phyloP scores from a whole-genome alignment of 2,113 vertebrate genomes.

The Lates calcarifer region DNA sequence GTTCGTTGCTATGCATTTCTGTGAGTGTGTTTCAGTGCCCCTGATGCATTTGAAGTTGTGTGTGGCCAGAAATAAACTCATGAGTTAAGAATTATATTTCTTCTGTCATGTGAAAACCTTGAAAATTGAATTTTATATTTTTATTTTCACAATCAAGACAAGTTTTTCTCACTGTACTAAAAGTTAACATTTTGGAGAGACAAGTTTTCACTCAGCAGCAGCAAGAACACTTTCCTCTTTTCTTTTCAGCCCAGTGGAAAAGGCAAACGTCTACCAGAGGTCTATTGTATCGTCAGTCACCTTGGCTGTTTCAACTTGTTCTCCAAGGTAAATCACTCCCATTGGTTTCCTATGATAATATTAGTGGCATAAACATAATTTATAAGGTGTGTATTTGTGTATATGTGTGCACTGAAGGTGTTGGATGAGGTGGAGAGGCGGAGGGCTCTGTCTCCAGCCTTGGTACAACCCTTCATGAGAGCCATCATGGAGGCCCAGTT shows the following conservation, averaged over 20 bases:
- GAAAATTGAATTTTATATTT: too few relatives aligned
- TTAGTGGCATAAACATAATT: not conserved
- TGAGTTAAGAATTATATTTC: not conserved
- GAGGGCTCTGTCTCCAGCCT: conserved; percentile 90
- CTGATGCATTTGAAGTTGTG: not conserved
- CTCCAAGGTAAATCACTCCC: conserved; percentile 86
- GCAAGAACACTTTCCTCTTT: not conserved
- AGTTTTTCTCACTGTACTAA: not conserved
- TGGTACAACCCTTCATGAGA: conserved; percentile 96
- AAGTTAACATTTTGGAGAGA: too few relatives aligned
- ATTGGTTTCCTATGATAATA: not conserved
- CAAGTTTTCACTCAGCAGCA: not conserved
- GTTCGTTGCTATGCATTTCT: conserved; percentile 13
- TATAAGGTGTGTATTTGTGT: not conserved
- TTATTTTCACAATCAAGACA: too few relatives aligned
- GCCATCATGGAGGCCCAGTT: conserved; percentile 96
- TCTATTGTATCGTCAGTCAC: conserved; percentile 94
- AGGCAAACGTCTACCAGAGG: conserved; percentile 92
- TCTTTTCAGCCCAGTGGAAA: conserved; percentile 88
- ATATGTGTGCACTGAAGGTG: conserved; percentile 80
- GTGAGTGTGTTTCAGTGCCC: not conserved
- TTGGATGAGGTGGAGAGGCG: conserved; percentile 94
- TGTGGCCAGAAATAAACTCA: not conserved
- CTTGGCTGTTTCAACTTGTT: conserved; percentile 95
- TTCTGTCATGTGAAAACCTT: too few relatives aligned